Evolutionary conservation across 2,113 vertebrate genomes (phyloP).

Genomic region (Accipiter virgatus): DNA sequence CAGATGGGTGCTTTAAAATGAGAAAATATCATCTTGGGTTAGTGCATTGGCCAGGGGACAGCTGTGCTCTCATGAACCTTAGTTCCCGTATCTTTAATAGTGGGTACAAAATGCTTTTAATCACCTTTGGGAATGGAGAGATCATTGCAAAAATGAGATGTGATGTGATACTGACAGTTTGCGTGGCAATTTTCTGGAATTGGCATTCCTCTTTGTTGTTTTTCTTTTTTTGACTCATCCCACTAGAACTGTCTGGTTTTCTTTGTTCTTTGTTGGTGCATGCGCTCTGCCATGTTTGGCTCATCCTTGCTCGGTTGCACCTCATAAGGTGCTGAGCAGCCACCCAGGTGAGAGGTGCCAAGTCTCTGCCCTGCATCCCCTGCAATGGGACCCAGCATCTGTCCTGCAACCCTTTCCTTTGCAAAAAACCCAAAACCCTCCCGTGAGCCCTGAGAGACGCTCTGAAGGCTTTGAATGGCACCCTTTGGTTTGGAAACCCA

Average conservation of each 20-base stretch:
- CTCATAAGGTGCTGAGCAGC: not conserved
- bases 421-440: not conserved
- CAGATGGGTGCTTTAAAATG: not conserved
- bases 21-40: not conserved
- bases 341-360: not conserved
- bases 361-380: too few relatives aligned
- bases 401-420: not conserved
- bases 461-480: not conserved
- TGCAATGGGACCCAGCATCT: not conserved
- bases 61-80: not conserved
- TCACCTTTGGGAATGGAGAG: not conserved
- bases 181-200: not conserved
- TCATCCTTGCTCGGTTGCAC: not conserved
- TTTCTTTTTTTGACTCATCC: not conserved
- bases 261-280: not conserved
- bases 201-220: not conserved
- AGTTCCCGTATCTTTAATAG: not conserved
- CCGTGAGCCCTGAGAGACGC: not conserved
- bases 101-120: not conserved
- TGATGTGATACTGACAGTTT: not conserved
- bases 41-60: not conserved
- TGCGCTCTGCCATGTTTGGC: not conserved
- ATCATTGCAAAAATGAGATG: not conserved
- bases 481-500: not conserved
- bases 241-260: not conserved